phyloP scores from a whole-genome alignment of 2,113 vertebrate genomes.

The Aptenodytes patagonicus region DNA sequence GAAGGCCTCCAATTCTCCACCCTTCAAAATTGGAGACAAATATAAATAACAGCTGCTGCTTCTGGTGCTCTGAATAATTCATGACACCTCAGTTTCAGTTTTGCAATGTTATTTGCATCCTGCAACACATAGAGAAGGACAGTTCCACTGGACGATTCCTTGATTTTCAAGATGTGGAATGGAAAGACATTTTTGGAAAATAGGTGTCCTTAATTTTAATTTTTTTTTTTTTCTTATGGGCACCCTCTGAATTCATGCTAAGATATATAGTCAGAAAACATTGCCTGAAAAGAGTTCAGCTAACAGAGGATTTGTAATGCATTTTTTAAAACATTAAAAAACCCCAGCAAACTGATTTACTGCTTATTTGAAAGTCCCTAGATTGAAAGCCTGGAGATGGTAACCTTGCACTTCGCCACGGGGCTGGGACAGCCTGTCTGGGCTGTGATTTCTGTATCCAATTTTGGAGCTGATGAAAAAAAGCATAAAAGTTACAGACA shows the following conservation, averaged over 20 bases:
- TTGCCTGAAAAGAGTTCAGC: not conserved
- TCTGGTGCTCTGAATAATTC: conserved; percentile 67
- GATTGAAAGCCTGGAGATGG: not conserved
- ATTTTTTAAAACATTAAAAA: not conserved
- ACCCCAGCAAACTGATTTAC: not conserved
- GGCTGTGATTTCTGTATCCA: not conserved
- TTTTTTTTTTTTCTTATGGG: not conserved
- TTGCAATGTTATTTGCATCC: not conserved
- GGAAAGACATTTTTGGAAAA: not conserved
- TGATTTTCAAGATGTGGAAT: not conserved
- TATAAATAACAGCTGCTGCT: conserved; percentile 62
- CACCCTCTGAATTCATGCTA: not conserved
- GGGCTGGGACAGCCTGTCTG: not conserved
- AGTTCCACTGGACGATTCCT: not conserved
- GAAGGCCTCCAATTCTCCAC: conserved; percentile 43
- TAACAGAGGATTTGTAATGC: not conserved
- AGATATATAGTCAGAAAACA: not conserved
- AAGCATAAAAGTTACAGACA: not conserved
- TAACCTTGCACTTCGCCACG: not conserved
- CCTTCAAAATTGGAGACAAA: conserved; percentile 48
- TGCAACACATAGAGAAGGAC: not conserved
- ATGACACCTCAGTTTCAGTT: not conserved
- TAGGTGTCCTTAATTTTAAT: not conserved
- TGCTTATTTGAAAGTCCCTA: not conserved
- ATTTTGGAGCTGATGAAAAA: not conserved